Percentiles rank a stretch among this genome's conserved stretches.
Conservation (phyloP, 1,140 invertebrate genomes). For the Drosophila jambulina region DNA sequence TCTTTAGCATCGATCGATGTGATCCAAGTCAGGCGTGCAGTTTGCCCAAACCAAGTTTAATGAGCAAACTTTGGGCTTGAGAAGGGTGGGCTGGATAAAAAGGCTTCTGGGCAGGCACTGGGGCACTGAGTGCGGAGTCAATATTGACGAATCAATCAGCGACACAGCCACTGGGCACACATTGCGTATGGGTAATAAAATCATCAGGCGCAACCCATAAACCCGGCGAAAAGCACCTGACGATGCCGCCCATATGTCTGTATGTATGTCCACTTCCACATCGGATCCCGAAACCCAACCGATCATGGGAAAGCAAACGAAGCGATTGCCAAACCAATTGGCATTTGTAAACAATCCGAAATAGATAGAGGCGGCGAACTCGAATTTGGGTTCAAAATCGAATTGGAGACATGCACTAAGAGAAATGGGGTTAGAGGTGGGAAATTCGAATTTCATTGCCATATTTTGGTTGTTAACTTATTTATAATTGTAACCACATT, state of each 20-base stretch:
- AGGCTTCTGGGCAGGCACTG: slow-evolving; percentile 61
- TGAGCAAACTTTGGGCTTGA: slow-evolving; percentile 53
- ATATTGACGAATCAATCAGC: slow-evolving; percentile 78
- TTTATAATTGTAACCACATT: background rate
- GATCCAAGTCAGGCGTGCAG: slow-evolving; percentile 48
- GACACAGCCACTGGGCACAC: slow-evolving; percentile 59
- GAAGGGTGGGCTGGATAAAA: slow-evolving; percentile 7
- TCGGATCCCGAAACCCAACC: slow-evolving; percentile 24
- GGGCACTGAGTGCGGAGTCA: slow-evolving; percentile 57
- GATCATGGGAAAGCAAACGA: slow-evolving; percentile 50
- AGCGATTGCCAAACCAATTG: slow-evolving; percentile 70
- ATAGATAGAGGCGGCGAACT: slow-evolving; percentile 27
- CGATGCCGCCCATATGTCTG: slow-evolving; percentile 6
- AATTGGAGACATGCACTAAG: slow-evolving; percentile 7
- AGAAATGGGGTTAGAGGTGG: background rate
- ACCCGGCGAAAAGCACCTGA: slow-evolving; percentile 40
- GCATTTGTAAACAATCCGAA: slow-evolving; percentile 49
- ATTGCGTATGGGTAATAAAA: slow-evolving; percentile 77
- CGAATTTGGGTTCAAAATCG: slow-evolving; percentile 24
- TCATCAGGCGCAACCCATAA: slow-evolving; percentile 78
- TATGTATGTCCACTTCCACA: background rate
- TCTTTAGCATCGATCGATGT: slow-evolving; percentile 56
- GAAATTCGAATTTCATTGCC: background rate
- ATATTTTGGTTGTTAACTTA: background rate
- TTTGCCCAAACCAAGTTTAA: slow-evolving; percentile 54